Conservation (phyloP, 53 echinoderm and acorn worm species). For the Paracentrotus lividus region DNA sequence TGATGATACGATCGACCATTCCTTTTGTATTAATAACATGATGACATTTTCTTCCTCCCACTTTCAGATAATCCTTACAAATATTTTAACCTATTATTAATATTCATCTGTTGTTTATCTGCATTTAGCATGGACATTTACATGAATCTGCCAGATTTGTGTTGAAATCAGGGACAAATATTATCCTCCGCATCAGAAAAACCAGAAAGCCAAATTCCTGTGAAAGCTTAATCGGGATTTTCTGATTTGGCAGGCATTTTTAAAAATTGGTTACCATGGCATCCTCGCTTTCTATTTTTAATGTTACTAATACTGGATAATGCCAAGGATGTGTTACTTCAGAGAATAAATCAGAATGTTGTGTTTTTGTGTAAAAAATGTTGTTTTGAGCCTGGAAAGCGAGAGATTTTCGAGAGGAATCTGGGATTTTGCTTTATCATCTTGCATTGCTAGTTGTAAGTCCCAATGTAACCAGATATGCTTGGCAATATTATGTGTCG, state of each 20-base stretch:
- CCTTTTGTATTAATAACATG: too few relatives aligned
- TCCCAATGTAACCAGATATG: not conserved
- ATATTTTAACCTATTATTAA: not conserved
- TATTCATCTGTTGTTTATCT: not conserved
- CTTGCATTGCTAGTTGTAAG: not conserved
- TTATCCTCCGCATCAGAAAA: not conserved
- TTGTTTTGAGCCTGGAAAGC: not conserved
- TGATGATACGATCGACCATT: too few relatives aligned
- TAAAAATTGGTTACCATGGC: not conserved
- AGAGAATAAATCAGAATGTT: not conserved
- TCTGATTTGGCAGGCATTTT: conserved; percentile 25
- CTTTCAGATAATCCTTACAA: not conserved
- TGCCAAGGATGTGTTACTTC: not conserved
- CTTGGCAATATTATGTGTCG: too few relatives aligned
- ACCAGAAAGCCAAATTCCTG: not conserved
- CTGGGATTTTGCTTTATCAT: not conserved
- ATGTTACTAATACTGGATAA: not conserved
- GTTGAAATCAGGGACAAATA: not conserved
- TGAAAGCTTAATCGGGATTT: not conserved
- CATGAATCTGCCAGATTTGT: not conserved
- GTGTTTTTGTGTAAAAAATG: not conserved
- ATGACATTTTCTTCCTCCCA: not conserved
- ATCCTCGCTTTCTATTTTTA: conserved; percentile 8
- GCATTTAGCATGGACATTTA: not conserved
- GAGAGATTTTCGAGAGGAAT: not conserved